These are phyloP conservation scores for Calliphora vomitoria DNA, from an alignment of 2,888 invertebrate genomes.

Conservation along the genomic window DNA sequence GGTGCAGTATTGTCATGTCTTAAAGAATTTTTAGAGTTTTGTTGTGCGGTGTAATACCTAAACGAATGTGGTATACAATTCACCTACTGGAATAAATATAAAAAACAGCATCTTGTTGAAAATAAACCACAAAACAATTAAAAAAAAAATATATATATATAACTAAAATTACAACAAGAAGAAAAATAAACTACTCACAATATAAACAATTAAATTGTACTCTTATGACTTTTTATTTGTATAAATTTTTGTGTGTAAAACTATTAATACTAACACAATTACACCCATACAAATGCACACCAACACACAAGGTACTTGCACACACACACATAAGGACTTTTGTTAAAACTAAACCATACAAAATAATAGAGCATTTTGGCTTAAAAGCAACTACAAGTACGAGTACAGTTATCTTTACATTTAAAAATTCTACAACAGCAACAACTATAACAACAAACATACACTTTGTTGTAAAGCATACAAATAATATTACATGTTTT, in stretches of 20 bases:
- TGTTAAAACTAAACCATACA: slow-evolving; percentile 16
- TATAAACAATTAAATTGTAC: slow-evolving; percentile 21
- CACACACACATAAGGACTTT: neutral
- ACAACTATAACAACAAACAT: neutral
- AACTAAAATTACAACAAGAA: neutral
- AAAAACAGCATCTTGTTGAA: neutral
- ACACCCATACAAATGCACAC: neutral
- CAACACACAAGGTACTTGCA: neutral
- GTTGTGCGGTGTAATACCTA: neutral
- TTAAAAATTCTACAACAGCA: neutral
- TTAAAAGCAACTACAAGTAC: slow-evolving; percentile 4
- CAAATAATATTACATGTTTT: neutral
- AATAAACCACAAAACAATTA: neutral
- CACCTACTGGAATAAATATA: neutral
- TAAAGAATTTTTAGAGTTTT: no score
- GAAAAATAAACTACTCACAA: neutral
- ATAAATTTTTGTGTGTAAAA: slow-evolving; percentile 12
- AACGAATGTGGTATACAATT: slow-evolving; percentile 2
- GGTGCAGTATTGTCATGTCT: no score
- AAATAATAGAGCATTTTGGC: slow-evolving; percentile 29
- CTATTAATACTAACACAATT: slow-evolving; percentile 11
- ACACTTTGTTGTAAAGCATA: neutral
- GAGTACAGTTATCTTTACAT: slow-evolving; percentile 11
- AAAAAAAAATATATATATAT: neutral
- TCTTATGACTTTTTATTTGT: slow-evolving; percentile 24